These are phyloP conservation scores for Guaruba guarouba DNA, from an alignment of 2,113 vertebrate species.

Conservation along the genomic window DNA sequence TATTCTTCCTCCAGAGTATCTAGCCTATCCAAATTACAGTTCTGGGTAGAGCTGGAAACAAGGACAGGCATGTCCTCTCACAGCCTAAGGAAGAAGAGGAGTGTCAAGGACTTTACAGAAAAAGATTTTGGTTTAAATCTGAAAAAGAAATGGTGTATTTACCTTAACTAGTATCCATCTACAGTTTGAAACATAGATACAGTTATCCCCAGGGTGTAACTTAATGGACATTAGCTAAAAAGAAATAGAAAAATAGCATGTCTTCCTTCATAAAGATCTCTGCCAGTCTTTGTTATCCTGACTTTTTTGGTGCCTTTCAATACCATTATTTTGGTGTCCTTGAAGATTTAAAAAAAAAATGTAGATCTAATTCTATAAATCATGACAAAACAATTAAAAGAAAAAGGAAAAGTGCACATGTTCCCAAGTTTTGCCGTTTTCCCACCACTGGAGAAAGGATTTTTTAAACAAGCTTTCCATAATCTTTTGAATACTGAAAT, in stretches of 20 bases:
- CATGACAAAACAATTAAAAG: neutral
- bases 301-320: neutral
- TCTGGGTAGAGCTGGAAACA: neutral
- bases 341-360: neutral
- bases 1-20: neutral
- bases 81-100: neutral
- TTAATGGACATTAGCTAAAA: neutral
- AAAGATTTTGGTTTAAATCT: neutral
- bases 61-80: neutral
- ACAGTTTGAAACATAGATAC: neutral
- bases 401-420: neutral
- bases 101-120: neutral
- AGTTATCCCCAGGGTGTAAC: neutral
- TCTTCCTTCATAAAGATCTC: neutral
- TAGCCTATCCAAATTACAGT: neutral
- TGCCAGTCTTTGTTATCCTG: neutral
- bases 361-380: neutral
- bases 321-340: neutral
- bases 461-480: neutral
- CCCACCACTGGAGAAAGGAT: neutral
- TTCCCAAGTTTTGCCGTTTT: constrained; percentile 5
- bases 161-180: neutral
- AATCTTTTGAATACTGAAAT: neutral
- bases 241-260: neutral
- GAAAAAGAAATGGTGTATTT: neutral